Evolutionary conservation across 53 echinoderm and acorn worm genomes (phyloP), one percentile per base, ranked within the genome.

Genomic region (Stichopus horrens): DNA sequence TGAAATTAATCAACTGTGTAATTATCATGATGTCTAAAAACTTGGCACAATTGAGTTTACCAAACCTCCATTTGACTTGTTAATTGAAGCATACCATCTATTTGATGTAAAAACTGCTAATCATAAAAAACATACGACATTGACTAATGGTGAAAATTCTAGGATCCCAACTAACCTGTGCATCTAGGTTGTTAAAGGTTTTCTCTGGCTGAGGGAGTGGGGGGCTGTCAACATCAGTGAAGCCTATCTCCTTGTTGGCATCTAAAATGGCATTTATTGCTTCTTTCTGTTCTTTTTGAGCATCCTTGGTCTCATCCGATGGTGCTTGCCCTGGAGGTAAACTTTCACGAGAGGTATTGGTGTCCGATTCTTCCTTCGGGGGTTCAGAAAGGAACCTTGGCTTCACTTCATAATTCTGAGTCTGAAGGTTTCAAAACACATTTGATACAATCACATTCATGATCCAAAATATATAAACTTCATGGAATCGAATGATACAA

Each of bases 341-440:
- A 23, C 85, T 85, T 67, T 85, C 85, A 11, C 71, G 57, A 4
- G 60, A 85, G 63, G 68, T 53, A 9, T 59, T 19, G 7, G 68
- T 19, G 18, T 85, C 65, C 37, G 9, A 23, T 6, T 65, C 85
- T 85, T 16, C 56, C 7, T n/a, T n/a, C 8, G 85, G 20, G 2
- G 97, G 95, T 67, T 97, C 95, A 65, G 91, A 89, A 95, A 97
- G 93, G 93, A 97, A 97, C 59, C 92, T 93, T 14, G 97, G 97
- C 86, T 94, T 94, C 76, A 78, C 87, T 37, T 89, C 83, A 8
- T 89, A 10, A 13, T 10, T 63, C 63, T 10, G 63, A 0, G 63
- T 10, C 63, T 63, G 63, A 10, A 0, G 16, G 63, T 13, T 63
- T 63, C 4, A 6, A 63, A 63, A 63, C 16, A 63, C 14, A 63